Conservation (phyloP, 2,113 vertebrate genomes). For the Galbula dea region DNA sequence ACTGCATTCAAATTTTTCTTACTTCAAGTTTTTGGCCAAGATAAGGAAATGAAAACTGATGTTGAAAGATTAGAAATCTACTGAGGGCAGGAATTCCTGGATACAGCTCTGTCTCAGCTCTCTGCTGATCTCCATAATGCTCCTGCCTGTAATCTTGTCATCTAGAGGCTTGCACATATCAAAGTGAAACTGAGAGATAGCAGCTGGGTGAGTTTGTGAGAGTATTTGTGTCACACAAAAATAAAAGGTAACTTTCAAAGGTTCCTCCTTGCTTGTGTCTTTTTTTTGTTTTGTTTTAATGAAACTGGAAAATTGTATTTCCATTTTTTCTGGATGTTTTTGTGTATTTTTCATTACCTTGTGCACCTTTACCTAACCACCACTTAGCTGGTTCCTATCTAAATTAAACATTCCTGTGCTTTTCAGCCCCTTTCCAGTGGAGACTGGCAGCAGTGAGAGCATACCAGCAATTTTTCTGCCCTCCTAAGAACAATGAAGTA, state of each 20-base stretch:
- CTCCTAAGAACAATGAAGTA: conserved; percentile 13
- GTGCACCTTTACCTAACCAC: neutral
- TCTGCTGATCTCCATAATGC: neutral
- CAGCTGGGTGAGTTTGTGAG: accelerated
- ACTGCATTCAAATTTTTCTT: neutral
- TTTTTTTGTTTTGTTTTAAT: neutral
- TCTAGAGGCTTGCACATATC: neutral
- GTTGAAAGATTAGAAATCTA: neutral
- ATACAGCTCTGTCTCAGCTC: neutral
- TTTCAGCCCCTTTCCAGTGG: neutral
- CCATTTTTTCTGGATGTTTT: neutral
- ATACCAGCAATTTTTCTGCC: conserved; percentile 13
- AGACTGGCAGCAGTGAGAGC: neutral
- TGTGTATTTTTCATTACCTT: neutral
- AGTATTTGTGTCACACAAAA: neutral
- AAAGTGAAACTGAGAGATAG: neutral
- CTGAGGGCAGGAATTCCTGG: neutral
- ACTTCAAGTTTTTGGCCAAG: accelerated
- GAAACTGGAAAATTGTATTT: neutral
- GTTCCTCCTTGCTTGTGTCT: neutral
- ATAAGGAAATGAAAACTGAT: conserved; percentile 27
- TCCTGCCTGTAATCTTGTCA: neutral
- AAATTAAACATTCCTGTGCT: conserved; percentile 48
- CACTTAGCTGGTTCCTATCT: neutral
- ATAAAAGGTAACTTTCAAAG: neutral